Evolutionary conservation across 1,140 invertebrate genomes (phyloP).

Genomic region (Archivesica marissinica): DNA sequence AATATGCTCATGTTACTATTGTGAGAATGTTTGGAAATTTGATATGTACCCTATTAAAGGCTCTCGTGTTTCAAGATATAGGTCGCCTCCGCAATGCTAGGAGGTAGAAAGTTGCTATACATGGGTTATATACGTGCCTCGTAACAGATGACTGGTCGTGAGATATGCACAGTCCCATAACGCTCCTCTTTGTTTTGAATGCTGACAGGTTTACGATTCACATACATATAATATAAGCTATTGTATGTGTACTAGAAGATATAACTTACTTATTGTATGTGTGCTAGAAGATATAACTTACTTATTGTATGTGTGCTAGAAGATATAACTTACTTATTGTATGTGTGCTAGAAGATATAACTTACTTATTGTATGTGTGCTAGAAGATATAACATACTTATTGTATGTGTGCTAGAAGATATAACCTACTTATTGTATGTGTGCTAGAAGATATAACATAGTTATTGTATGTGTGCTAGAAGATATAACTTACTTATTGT

Average conservation of each 20-base stretch:
- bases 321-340: too few relatives aligned
- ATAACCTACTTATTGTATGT: too few relatives aligned
- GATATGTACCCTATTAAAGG: constrained; percentile 5
- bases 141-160: constrained; percentile 8
- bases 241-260: background rate
- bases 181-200: constrained; percentile 39
- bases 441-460: too few relatives aligned
- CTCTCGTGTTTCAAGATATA: constrained; percentile 21
- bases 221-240: constrained; percentile 39
- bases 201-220: constrained; percentile 42
- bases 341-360: too few relatives aligned
- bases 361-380: too few relatives aligned
- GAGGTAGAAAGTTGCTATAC: constrained; percentile 28
- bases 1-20: constrained; percentile 12
- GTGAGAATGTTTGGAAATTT: constrained; percentile 35
- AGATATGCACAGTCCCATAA: constrained; percentile 24
- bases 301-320: too few relatives aligned
- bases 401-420: too few relatives aligned
- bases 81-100: background rate
- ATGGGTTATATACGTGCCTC: background rate
- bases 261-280: too few relatives aligned
- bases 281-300: too few relatives aligned
- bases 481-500: too few relatives aligned
- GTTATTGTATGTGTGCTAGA: too few relatives aligned
- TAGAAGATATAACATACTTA: too few relatives aligned